phyloP scores from a whole-genome alignment of 2,113 vertebrate genomes.

The Ovibos moschatus region DNA sequence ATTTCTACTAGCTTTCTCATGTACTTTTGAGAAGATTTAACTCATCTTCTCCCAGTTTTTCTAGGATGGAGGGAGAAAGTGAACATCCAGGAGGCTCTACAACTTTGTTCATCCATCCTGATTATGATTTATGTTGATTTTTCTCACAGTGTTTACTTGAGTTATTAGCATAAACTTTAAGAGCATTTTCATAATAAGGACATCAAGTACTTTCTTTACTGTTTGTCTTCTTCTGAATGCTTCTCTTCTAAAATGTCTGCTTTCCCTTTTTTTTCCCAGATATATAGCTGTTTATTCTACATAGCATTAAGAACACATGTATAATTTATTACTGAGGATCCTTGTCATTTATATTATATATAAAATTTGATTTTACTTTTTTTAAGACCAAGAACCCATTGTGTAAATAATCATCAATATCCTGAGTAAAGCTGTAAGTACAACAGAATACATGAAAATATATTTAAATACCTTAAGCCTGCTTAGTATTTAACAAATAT shows the following conservation, averaged over 20 bases:
- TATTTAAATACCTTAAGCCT: neutral
- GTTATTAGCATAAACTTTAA: neutral
- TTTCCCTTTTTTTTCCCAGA: neutral
- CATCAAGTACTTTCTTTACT: neutral
- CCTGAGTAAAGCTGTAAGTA: neutral
- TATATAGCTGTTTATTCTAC: neutral
- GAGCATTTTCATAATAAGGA: neutral
- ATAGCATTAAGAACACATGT: neutral
- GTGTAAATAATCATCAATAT: neutral
- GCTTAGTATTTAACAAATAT: neutral
- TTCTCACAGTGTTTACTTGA: neutral
- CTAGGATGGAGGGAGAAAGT: neutral
- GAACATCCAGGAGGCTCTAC: rapidly evolving
- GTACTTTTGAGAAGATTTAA: neutral
- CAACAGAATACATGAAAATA: neutral
- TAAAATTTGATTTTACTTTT: neutral
- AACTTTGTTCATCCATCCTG: neutral
- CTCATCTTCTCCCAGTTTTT: neutral
- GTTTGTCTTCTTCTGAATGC: neutral
- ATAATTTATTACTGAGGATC: neutral
- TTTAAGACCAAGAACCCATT: neutral
- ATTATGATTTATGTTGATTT: neutral
- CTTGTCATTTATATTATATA: neutral
- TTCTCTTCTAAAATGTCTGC: neutral
- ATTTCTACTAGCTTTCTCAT: neutral